Evolutionary conservation across 2,113 vertebrate species (phyloP), one percentile per base, ranked within the genome.

Genomic region (Parotia lawesii): DNA sequence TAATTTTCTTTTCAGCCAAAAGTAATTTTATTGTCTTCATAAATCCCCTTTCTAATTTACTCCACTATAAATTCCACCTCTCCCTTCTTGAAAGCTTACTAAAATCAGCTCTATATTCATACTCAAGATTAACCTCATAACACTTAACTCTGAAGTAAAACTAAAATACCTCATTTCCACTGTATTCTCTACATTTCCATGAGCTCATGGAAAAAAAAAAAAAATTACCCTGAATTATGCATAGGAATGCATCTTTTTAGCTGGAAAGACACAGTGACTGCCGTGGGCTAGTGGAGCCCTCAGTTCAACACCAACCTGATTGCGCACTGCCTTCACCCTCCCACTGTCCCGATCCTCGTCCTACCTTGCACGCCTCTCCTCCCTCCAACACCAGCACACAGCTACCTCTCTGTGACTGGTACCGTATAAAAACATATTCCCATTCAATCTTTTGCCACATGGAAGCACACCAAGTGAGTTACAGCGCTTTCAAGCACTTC

Each of bases 241-340:
- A 67, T 1, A 78, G 6, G 19, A 84, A 57, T 24, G 16, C 11
- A 37, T 16, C 27, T n/a, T 87, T 84, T 76, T 24, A 87, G 16
- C 4, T 1, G 9, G 45, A 90, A 80, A 48, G 58, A 84, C n/a
- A 22, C 89, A 87, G 22, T 17, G 22, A 67, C 38, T 89, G 53
- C 58, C 13, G 7, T 33, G 31, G 33, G 31, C 57, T 67, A 72
- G 84, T 18, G 38, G 1, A 62, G 12, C 54, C 48, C 47, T 14
- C 23, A 72, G 38, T 29, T 76, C 19, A 64, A 27, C 23, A 70
- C 12, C 15, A 77, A n/a, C 12, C 27, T 11, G 27, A 54, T 1
- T 40, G 16, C 0, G 0, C 28, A 6, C 13, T 15, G 27, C 27
- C 62, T 62, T 42, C 18, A 24, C 9, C 6, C 12, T 23, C 23